These are phyloP conservation scores for Sylvia atricapilla DNA, from an alignment of 2,113 vertebrate genomes.

Conservation along the genomic window DNA sequence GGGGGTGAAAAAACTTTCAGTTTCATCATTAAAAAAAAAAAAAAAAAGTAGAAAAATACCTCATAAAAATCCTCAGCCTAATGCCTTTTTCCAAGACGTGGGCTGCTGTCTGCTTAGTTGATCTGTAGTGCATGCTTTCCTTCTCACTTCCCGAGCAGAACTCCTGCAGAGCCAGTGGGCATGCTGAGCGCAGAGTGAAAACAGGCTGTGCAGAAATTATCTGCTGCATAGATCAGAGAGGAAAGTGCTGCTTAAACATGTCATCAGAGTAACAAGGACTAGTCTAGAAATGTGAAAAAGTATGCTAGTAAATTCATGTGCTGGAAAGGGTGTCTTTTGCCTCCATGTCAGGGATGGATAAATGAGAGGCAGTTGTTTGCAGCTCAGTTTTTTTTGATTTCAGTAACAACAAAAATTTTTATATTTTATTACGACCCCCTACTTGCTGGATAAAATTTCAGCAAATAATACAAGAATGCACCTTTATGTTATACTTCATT, in stretches of 20 bases:
- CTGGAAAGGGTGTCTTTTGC: not conserved
- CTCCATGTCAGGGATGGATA: not conserved
- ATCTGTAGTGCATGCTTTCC: not conserved
- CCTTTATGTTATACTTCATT: not conserved
- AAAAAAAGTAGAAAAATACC: not conserved
- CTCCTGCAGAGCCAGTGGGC: conserved; percentile 8
- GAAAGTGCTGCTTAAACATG: not conserved
- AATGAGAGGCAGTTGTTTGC: not conserved
- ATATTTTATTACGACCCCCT: not conserved
- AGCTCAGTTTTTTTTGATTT: not conserved
- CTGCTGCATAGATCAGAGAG: conserved; percentile 11
- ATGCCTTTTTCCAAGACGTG: not conserved
- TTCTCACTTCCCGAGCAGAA: not conserved
- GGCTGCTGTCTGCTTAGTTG: not conserved
- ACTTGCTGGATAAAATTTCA: not conserved
- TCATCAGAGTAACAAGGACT: not conserved
- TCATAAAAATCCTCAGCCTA: not conserved
- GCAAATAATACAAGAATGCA: not conserved
- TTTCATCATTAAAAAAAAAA: not conserved
- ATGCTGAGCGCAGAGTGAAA: conserved; percentile 37
- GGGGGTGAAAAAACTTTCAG: not conserved
- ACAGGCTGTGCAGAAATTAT: conserved; percentile 15
- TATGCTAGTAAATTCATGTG: not conserved
- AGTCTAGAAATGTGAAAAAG: not conserved
- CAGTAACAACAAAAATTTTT: not conserved